Evolutionary conservation across 2,888 invertebrate species (phyloP), one percentile per base, ranked within the genome.

Genomic region (Tholera decimalis): DNA sequence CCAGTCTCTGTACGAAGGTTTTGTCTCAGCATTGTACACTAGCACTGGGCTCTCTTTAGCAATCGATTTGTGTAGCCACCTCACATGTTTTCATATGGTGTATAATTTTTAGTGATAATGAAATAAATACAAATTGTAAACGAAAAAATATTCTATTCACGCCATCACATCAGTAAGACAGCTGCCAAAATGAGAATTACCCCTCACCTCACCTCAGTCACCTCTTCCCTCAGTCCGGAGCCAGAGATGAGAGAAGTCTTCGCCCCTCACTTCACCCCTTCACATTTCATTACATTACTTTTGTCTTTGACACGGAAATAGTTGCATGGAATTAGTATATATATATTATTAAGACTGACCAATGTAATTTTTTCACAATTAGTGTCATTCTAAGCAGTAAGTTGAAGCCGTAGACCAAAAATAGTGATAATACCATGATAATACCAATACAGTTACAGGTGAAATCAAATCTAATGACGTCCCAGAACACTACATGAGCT

Each of bases 21-120:
- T 89, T 79, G 85, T 80, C 82, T 88, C 78, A 90, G 85, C 93
- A 93, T 93, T 88, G 88, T 92, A 82, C 68, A 68, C 67, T 60
- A 65, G 62, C 64, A 72, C 57, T 62, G 51, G 51, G 58, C 70
- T 72, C 70, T 73, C 59, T 43, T 63, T 75, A 69, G 44, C 59
- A 58, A 66, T 49, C 39, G 73, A 83, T 81, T 68, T 69, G 41
- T 41, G 59, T 51, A 66, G 15, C 58, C 64, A 50, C 57, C 69
- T 87, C 72, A 85, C 85, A 86, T 85, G 82, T 71, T 79, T 74
- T 77, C 26, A 67, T 44, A 63, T 67, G 49, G 28, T 18, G 24
- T 64, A 22, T 8, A 65, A 64, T 68, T 72, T 57, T 65, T 59
- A 63, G 63, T 69, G 61, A 53, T 77, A 78, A 64, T 74, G 59